Percentiles rank a stretch among this genome's conserved stretches.
Conservation (phyloP, 92 coral and sea anemone genomes). For the Zoanthus solanderi region DNA sequence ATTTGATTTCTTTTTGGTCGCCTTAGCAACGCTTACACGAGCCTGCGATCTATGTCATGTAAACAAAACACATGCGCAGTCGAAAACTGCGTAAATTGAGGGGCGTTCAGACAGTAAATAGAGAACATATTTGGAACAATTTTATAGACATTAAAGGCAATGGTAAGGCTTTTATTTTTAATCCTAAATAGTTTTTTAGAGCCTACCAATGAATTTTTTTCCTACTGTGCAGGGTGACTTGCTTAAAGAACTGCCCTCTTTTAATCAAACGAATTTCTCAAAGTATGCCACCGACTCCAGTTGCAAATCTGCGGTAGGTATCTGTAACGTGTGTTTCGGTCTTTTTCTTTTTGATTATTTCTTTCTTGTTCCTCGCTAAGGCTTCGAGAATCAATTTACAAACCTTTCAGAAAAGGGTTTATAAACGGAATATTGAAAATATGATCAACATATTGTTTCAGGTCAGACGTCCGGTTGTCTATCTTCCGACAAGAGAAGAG, state of each 20-base stretch:
- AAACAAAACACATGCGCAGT: conserved; percentile 14
- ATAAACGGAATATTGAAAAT: background rate
- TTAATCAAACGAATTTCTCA: conserved; percentile 93
- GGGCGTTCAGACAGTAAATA: conserved; percentile 41
- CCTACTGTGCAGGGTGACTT: conserved; percentile 81
- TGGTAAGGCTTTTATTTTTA: conserved; percentile 20
- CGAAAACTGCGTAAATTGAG: conserved; percentile 8
- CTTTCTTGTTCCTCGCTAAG: background rate
- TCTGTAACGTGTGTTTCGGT: conserved; percentile 8
- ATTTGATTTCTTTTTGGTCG: conserved; percentile 56
- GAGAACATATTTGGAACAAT: conserved; percentile 18
- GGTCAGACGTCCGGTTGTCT: conserved; percentile 94
- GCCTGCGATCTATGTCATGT: background rate
- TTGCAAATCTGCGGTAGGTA: conserved; percentile 86
- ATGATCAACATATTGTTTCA: conserved; percentile 30
- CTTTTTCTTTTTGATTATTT: background rate
- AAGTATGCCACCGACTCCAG: conserved; percentile 84
- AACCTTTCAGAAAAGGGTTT: background rate
- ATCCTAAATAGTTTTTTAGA: background rate
- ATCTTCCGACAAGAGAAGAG: conserved; percentile 92
- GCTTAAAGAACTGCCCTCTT: conserved; percentile 95
- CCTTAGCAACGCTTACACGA: conserved; percentile 37
- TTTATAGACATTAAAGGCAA: conserved; percentile 6
- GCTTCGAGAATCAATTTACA: background rate
- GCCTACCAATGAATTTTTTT: background rate